Evolutionary conservation across 2,888 invertebrate genomes (phyloP).

Genomic region (Cylloceria caligata): DNA sequence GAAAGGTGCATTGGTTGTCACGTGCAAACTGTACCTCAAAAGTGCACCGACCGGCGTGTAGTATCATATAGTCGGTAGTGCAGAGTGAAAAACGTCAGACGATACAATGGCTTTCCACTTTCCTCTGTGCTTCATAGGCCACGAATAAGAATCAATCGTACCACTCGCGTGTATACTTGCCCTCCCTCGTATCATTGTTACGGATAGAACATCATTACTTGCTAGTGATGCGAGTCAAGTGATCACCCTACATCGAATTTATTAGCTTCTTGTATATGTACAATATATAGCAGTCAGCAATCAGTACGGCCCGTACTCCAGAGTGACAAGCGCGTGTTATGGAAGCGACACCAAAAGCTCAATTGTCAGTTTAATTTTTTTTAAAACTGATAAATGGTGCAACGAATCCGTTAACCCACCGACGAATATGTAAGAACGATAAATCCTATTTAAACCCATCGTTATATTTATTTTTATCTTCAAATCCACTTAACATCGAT

Average conservation of each 20-base stretch:
- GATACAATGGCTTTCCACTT: conserved; percentile 20
- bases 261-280: background rate
- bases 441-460: background rate
- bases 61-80: background rate
- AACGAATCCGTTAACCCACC: conserved; percentile 7
- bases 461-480: conserved; percentile 2
- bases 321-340: conserved; percentile 21
- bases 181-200: conserved; percentile 24
- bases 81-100: background rate
- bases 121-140: background rate
- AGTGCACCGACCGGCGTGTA: background rate
- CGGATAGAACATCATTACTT: conserved; percentile 7
- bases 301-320: background rate
- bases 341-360: conserved; percentile 17
- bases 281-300: conserved; percentile 2
- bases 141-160: conserved; percentile 21
- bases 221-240: conserved; percentile 2
- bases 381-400: conserved; percentile 9
- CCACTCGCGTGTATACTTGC: conserved; percentile 17
- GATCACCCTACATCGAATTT: conserved; percentile 26
- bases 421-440: conserved; percentile 15
- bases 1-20: background rate
- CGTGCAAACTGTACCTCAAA: background rate
- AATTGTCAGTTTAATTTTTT: conserved; percentile 22
- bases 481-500: conserved; percentile 28